Conservation (phyloP, 2,888 invertebrate species). For the Oxystoma pomonae region DNA sequence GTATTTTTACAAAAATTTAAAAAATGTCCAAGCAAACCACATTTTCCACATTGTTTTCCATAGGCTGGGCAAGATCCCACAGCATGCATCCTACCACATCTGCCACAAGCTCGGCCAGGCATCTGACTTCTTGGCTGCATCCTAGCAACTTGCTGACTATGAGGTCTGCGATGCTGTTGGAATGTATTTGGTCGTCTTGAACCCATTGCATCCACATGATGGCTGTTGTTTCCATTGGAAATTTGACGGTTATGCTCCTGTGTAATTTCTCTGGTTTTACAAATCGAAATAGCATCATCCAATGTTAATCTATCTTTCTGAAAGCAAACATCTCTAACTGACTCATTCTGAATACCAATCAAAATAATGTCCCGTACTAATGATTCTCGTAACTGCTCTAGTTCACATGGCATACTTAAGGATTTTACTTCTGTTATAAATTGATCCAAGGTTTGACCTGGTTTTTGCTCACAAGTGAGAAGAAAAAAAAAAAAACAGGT, state of each 20-base stretch:
- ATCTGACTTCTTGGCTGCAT: neutral
- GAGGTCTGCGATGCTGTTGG: no score
- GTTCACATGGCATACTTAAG: conserved; percentile 16
- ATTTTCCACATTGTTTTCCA: conserved; percentile 11
- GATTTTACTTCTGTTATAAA: conserved; percentile 23
- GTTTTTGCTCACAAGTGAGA: conserved; percentile 20
- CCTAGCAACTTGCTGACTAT: no score
- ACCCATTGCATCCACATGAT: neutral
- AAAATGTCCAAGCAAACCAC: no score
- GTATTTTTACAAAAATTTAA: no score
- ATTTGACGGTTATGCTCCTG: neutral
- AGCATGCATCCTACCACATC: conserved; percentile 11
- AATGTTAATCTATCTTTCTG: neutral
- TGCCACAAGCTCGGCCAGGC: neutral
- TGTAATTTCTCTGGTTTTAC: neutral
- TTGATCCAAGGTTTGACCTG: conserved; percentile 19
- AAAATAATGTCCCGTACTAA: conserved; percentile 15
- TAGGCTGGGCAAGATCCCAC: conserved; percentile 13
- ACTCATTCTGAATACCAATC: conserved; percentile 15
- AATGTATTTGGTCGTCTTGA: neutral
- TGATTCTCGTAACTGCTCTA: conserved; percentile 13
- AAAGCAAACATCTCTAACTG: conserved; percentile 15
- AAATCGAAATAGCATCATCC: neutral
- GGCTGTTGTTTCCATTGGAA: neutral
- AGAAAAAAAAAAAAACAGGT: no score